These are phyloP conservation scores for Mamestra configurata DNA, from an alignment of 1,140 invertebrate species.

Conservation along the genomic window DNA sequence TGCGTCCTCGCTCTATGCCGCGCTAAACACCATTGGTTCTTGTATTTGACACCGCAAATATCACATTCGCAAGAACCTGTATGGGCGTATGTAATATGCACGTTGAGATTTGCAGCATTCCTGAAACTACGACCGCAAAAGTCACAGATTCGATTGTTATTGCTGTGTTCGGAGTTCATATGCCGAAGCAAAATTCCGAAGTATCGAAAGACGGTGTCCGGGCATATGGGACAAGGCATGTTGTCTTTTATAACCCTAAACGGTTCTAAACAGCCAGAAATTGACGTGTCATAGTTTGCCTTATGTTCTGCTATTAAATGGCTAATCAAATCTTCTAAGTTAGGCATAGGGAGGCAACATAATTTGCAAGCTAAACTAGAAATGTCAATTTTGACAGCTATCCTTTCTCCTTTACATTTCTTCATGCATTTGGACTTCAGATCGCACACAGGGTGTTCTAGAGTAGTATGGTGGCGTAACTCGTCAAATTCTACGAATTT, in stretches of 20 bases:
- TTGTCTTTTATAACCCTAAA: constrained; percentile 77
- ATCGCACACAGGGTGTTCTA: constrained; percentile 77
- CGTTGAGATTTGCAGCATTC: constrained; percentile 72
- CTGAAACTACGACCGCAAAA: constrained; percentile 78
- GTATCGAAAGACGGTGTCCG: constrained; percentile 70
- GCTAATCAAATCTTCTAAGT: constrained; percentile 71
- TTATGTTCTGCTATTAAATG: constrained; percentile 75
- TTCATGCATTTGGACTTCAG: constrained; percentile 77
- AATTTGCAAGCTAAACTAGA: constrained; percentile 71
- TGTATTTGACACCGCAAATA: constrained; percentile 73
- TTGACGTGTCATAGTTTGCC: constrained; percentile 72
- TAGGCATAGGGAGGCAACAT: constrained; percentile 65
- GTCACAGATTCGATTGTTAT: constrained; percentile 78
- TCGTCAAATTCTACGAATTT: constrained; percentile 78
- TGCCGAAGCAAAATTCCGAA: constrained; percentile 75
- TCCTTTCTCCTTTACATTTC: constrained; percentile 77
- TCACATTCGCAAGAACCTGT: constrained; percentile 71
- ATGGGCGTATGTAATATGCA: constrained; percentile 75
- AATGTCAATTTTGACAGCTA: constrained; percentile 77
- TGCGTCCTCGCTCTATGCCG: constrained; percentile 76
- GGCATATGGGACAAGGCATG: constrained; percentile 74
- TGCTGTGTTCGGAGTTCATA: constrained; percentile 76
- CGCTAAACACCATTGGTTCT: constrained; percentile 75
- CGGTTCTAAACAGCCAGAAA: constrained; percentile 72
- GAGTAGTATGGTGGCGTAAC: constrained; percentile 70